These are phyloP conservation scores for Leptinotarsa rubiginosa DNA, from an alignment of 2,888 invertebrate species.

Conservation along the genomic window DNA sequence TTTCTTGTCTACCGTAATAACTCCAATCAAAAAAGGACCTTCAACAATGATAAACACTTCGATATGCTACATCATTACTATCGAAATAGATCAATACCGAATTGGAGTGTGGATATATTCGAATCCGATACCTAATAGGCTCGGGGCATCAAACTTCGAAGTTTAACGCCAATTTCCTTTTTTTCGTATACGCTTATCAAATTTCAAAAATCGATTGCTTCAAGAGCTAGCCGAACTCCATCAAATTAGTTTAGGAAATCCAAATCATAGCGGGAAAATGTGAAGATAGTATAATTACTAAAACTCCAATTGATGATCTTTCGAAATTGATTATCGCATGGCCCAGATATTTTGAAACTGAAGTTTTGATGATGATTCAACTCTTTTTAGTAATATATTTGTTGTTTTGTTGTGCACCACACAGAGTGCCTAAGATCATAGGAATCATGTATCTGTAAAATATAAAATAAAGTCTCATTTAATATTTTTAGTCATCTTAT, in stretches of 20 bases:
- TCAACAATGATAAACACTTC: constrained; percentile 2
- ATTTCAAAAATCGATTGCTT: constrained; percentile 16
- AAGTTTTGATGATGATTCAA: no score
- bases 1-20: not conserved
- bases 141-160: constrained; percentile 25
- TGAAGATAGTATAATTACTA: not conserved
- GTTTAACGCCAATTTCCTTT: constrained; percentile 14
- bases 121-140: constrained; percentile 21
- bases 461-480: no score
- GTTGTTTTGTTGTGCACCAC: no score
- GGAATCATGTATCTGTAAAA: no score
- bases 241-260: not conserved
- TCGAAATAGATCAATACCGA: constrained; percentile 24
- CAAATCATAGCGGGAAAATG: not conserved
- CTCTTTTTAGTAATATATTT: no score
- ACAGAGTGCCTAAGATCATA: no score
- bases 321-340: no score
- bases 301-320: no score
- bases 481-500: no score
- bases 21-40: not conserved
- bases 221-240: not conserved
- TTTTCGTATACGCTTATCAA: constrained; percentile 12
- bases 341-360: no score
- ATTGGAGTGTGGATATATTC: constrained; percentile 7
- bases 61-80: constrained; percentile 14